Percentiles rank a stretch among this genome's conserved stretches.
These are phyloP conservation scores for Caenorhabditis becei DNA, from an alignment of 2,888 invertebrate species.

Conservation along the genomic window DNA sequence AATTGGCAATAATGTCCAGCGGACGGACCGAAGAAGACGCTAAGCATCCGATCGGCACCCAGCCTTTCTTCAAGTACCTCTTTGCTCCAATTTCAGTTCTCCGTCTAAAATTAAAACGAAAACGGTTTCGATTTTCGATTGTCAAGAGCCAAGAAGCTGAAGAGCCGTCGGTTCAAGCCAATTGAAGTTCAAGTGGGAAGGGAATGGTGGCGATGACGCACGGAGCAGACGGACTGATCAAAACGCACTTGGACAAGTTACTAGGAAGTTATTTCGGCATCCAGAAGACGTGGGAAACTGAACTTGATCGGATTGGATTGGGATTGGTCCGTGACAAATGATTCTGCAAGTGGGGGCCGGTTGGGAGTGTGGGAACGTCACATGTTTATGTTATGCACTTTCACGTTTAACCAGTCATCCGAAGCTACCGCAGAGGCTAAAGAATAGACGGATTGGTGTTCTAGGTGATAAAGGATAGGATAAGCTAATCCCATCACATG, in stretches of 20 bases:
- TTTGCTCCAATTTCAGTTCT: constrained; percentile 25
- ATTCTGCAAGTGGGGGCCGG: constrained; percentile 6
- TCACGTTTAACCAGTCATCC: neutral
- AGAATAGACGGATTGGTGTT: constrained; percentile 23
- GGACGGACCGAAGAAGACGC: constrained; percentile 18
- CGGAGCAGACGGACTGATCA: neutral
- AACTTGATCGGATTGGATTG: constrained; percentile 35
- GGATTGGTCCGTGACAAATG: constrained; percentile 30
- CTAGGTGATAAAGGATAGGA: constrained; percentile 4
- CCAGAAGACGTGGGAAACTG: constrained; percentile 33
- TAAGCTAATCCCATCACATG: constrained; percentile 24
- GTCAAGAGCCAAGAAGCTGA: neutral
- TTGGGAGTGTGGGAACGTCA: constrained; percentile 47
- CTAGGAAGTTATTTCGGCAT: constrained; percentile 37
- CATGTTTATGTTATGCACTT: constrained; percentile 41
- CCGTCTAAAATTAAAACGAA: constrained; percentile 48
- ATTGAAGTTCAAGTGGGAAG: constrained; percentile 41
- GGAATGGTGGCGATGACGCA: neutral
- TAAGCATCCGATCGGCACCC: constrained; percentile 20
- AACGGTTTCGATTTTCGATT: constrained; percentile 32
- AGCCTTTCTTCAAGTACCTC: constrained; percentile 48
- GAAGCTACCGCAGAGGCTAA: neutral
- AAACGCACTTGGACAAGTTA: constrained; percentile 4
- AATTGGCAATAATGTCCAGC: constrained; percentile 57
- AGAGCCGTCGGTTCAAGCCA: constrained; percentile 1